Base-by-base conservation (phyloP, 1,140 invertebrate species). In the Pseudomyrmex gracilis region DNA sequence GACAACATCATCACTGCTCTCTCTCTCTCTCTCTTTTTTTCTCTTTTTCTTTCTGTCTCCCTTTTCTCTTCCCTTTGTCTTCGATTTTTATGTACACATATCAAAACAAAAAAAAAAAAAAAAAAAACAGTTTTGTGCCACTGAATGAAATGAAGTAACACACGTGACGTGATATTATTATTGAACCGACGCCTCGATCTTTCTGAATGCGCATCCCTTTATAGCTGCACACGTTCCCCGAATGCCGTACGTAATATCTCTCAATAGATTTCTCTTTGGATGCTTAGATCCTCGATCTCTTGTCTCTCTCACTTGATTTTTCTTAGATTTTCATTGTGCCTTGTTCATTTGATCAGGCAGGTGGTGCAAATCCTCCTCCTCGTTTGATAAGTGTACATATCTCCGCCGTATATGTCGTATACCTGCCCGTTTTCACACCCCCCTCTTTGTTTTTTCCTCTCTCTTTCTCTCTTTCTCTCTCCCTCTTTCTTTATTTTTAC, bases 1-100 rank as follows among this genome's bases (percentile, higher is more conserved):
- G 92, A 87, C 91, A 86, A 93, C 91, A 92, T 94, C 92, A 92
- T 93, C 91, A 89, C 90, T 93, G 87, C 90, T 91, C 87, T 92
- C 83, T 90, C 82, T 92, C 76, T 92, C 84, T 92, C 66, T 93
- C 49, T 91, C 70, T 87, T 13, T 83, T 24, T 34, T 15, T 68
- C 12, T 57, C 0, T 82, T 10, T 76, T 34, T 10, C 15, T 83
- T 49, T 77, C 67, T 77, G 61, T 82, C 53, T 51, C 49, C 43
- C 57, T 77, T 22, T 77, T 51, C 34, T 85, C 74, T 73, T 22
- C 17, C 17, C 20, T 51, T 17, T 70, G 24, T 67, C 55, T 57
- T 34, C 5, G 34, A 34, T 34, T 34, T 34, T 13, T 63, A 64
- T 64, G 43, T 51, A 78, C 51, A 58, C 24, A 4, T 66, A 49